Base-by-base conservation (phyloP, 2,888 invertebrate genomes). In the Gnatocerus cornutus region DNA sequence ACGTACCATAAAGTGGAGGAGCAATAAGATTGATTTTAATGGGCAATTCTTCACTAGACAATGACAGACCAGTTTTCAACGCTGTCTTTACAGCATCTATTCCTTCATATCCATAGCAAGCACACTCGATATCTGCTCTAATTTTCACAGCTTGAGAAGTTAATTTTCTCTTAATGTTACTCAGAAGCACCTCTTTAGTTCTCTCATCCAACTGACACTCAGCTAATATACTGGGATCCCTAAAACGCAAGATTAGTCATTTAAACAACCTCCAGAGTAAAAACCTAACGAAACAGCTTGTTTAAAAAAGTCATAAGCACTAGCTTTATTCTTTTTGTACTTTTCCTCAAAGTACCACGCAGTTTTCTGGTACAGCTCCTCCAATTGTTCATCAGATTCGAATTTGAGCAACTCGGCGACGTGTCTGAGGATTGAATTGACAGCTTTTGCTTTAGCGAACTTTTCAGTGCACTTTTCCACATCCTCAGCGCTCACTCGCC, bases 11-110 rank as follows among this genome's bases (percentile, higher is more conserved):
- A 77, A 98, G 88, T 61, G 99, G 99, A 30, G 99, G 99, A 3
- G 99, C 99, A 83, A 99, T 99, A 75, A 99, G 88, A 87, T 99
- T 99, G 78, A 99, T 99, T 89, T 97, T 98, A 77, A 99, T 97
- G 0, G 98, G 98, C 86, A 99, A 89, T 77, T 96, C 96, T 76
- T 93, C 93, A 0, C 96, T 97, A 2, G 98, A 97, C 59, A 96
- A 87, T 41, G 93, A 91, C 37, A 99, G 90, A 0, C 99, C 99
- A 73, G 95, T 90, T 84, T 91, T 93, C 41, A 99, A 86, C 0
- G 99, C 97, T 45, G 93, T 88, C 84, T 99, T 97, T 0, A 99
- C 98, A 2, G 99, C 99, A 86, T 99, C 99, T 74, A 99, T 98
- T 27, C 99, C 99, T 84, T 99, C 99, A 81, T 99, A 99, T 0